A percentile compares a stretch with the other conserved stretches of the same genome.
phyloP scores from a whole-genome alignment of 2,113 vertebrate species.

The Mastomys coucha region DNA sequence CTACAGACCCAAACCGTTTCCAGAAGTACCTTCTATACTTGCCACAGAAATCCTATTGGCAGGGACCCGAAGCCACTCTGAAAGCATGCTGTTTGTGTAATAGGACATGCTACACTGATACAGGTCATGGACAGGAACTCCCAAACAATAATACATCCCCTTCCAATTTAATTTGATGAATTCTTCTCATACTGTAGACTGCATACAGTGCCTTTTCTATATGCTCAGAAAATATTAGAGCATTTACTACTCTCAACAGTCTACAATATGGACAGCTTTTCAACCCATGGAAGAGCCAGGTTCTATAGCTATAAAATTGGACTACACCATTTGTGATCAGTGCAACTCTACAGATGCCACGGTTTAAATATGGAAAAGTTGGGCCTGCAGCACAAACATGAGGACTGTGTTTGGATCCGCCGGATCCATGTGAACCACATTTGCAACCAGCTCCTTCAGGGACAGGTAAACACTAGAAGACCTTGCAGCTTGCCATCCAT shows the following conservation, averaged over 20 bases:
- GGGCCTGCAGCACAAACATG: not conserved
- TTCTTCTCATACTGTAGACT: not conserved
- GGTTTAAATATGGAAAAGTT: not conserved
- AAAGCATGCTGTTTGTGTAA: not conserved
- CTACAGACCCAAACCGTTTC: slow-evolving; percentile 45
- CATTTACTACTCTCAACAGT: not conserved
- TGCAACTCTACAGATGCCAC: not conserved
- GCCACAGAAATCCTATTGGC: not conserved
- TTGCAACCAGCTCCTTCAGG: not conserved
- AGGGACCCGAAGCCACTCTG: not conserved
- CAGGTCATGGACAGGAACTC: not conserved
- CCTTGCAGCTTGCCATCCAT: not conserved
- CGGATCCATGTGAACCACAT: not conserved
- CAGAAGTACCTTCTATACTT: slow-evolving; percentile 34
- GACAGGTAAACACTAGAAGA: not conserved
- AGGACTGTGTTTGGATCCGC: not conserved
- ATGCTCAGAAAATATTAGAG: not conserved
- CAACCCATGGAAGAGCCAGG: not conserved
- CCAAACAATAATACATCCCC: not conserved
- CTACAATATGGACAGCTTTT: not conserved
- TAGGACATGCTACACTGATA: not conserved
- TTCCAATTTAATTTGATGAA: not conserved
- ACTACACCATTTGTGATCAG: not conserved
- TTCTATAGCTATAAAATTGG: not conserved
- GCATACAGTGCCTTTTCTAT: not conserved